Percentiles rank a stretch among this genome's conserved stretches.
These are phyloP conservation scores for Aurelia aurita complex sp. Pacific DNA, from an alignment of 30 jellyfish, hydroid and myxozoan species.

Conservation along the genomic window DNA sequence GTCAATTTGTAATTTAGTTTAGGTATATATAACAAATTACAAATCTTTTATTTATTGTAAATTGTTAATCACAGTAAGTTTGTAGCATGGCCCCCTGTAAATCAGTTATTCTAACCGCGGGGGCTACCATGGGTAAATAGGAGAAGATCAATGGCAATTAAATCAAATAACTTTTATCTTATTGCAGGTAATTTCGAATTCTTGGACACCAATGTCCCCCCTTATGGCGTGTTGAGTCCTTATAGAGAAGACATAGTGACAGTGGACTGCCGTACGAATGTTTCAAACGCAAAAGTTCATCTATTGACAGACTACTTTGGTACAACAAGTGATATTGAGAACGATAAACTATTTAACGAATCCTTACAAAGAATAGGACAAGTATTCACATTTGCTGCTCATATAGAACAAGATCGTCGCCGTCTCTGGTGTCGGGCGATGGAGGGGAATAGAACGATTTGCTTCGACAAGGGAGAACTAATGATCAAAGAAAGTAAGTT, in stretches of 20 bases:
- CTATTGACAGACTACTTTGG: background rate
- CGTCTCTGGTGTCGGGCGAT: conserved; percentile 6
- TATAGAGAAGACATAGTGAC: background rate
- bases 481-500: background rate
- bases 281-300: background rate
- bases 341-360: background rate
- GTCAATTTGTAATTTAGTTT: no score
- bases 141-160: no score
- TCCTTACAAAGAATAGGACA: background rate
- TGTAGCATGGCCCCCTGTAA: no score
- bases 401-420: background rate
- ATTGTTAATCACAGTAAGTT: no score
- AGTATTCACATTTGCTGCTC: background rate
- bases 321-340: background rate
- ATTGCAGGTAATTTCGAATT: background rate
- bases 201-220: background rate
- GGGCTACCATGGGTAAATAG: no score
- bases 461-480: background rate
- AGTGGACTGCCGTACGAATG: conserved; percentile 23
- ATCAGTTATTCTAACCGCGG: no score
- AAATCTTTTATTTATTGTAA: no score
- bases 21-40: no score
- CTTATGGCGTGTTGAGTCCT: background rate
- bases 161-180: no score
- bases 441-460: background rate